Base-by-base conservation (phyloP, 30 jellyfish, hydroid and myxozoan genomes). In the Mastigias papua region DNA sequence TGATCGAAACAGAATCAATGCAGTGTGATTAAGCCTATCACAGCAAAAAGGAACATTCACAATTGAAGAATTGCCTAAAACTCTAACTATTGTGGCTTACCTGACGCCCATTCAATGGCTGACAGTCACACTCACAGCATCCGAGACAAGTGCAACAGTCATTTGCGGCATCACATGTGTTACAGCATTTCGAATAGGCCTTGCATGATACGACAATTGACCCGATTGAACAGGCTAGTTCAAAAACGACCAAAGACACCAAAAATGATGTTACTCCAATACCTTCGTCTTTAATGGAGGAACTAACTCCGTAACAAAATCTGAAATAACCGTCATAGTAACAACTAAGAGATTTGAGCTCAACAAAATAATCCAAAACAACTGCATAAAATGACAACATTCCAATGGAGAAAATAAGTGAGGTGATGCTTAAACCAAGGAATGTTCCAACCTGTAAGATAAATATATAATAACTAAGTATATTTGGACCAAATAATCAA, bases 371-470 rank as follows among this genome's bases (percentile, higher is more conserved):
- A 23, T 28, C n/a, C 22, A 69, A 21, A 2, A 42, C 54, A 26
- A 69, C 26, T 17, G 80, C 28, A 31, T 69, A 69, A 25, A 30
- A 27, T 1, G 58, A 0, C 80, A 31, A 23, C 80, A 69, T 69
- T 20, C 17, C 22, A 0, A 69, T 16, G 17, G 61, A 0, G 21
- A 69, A 46, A 69, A 69, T 21, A 22, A 69, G 0, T 22, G 80
- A 69, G 0, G 61, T 48, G 2, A 69, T 69, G 26, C 80, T 69
- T 9, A 69, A 46, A 46, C 80, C 80, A 69, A 35, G 51, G 25
- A 26, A 69, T 31, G 80, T 29, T 25, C 80, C 80, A 30, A 69
- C 30, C 80, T 69, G 29, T 17, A 69, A 69, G n/a, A n/a, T n/a
- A n/a, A n/a, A n/a, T n/a, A n/a, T n/a, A n/a, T n/a, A n/a, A n/a